phyloP scores from a whole-genome alignment of 2,888 invertebrate genomes.

The Aleiodes testaceus region DNA sequence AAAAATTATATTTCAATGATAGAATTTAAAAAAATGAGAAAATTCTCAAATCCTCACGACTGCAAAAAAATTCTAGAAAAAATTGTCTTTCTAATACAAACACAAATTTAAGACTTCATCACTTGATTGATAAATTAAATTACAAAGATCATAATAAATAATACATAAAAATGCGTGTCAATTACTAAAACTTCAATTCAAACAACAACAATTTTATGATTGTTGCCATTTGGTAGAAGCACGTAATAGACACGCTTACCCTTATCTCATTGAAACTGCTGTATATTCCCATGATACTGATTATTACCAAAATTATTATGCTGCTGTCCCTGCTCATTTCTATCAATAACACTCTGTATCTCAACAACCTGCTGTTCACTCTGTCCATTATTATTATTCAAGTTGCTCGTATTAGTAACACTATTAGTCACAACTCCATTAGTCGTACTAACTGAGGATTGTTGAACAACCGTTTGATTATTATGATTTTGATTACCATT shows the following conservation, averaged over 20 bases:
- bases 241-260: slow-evolving; percentile 72
- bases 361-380: slow-evolving; percentile 60
- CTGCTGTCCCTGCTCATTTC: slow-evolving; percentile 49
- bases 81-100: no score
- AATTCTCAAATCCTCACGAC: no score
- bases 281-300: slow-evolving; percentile 67
- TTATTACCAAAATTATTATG: slow-evolving; percentile 60
- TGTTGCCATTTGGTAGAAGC: slow-evolving; percentile 71
- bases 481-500: slow-evolving; percentile 58
- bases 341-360: slow-evolving; percentile 65
- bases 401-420: slow-evolving; percentile 52
- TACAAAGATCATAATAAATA: slow-evolving; percentile 12
- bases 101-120: no score
- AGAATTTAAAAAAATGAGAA: no score
- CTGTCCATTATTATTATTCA: slow-evolving; percentile 59
- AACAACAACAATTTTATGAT: slow-evolving; percentile 71
- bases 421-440: slow-evolving; percentile 53
- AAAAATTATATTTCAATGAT: background rate
- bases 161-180: slow-evolving; percentile 24
- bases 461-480: slow-evolving; percentile 54
- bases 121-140: no score
- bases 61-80: no score
- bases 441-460: slow-evolving; percentile 49
- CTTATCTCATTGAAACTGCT: slow-evolving; percentile 72
- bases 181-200: slow-evolving; percentile 51